Conservation (phyloP, 2,113 vertebrate genomes). For the Bubo blakistoni region DNA sequence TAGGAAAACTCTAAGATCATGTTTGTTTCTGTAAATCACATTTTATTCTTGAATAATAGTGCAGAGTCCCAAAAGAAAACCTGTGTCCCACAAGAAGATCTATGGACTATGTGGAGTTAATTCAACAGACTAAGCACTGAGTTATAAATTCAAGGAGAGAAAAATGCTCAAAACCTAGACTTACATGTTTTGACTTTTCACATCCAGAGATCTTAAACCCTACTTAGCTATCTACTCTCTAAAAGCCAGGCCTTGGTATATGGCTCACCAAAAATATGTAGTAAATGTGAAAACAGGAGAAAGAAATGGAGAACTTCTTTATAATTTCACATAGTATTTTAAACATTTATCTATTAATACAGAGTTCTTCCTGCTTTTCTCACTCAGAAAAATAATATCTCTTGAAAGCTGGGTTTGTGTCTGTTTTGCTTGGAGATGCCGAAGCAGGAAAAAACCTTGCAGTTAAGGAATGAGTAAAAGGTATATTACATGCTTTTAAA, state of each 20-base stretch:
- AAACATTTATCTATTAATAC: not conserved
- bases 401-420: not conserved
- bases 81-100: not conserved
- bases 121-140: not conserved
- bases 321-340: not conserved
- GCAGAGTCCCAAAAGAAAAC: not conserved
- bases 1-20: not conserved
- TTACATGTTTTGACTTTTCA: not conserved
- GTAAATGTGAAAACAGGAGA: not conserved
- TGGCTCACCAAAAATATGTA: not conserved
- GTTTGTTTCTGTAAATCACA: not conserved
- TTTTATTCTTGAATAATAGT: not conserved
- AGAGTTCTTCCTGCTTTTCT: not conserved
- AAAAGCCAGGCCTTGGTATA: not conserved
- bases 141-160: not conserved
- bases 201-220: not conserved
- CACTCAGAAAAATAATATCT: not conserved
- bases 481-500: not conserved
- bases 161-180: not conserved
- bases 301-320: not conserved
- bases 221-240: not conserved
- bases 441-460: not conserved
- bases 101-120: not conserved
- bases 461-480: not conserved
- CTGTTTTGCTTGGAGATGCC: not conserved